Conservation (phyloP, 2,888 invertebrate species). For the Xestobium rufovillosum region DNA sequence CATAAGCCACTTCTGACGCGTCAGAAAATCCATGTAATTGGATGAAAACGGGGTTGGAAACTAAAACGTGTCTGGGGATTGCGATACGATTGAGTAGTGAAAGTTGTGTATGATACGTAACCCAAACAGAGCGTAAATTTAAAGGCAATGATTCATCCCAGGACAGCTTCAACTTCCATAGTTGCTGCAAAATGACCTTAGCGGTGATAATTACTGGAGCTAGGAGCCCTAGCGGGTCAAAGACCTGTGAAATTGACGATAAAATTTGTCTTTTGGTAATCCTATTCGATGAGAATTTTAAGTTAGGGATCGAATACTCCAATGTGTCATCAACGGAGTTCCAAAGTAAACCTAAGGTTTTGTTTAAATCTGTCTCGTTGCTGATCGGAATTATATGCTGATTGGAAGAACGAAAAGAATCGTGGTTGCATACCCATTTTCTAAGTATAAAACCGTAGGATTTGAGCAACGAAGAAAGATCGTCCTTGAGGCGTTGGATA, state of each 20-base stretch:
- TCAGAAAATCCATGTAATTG: conserved; percentile 27
- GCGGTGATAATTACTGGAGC: conserved; percentile 20
- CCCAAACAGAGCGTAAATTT: conserved; percentile 11
- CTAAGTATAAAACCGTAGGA: conserved; percentile 8
- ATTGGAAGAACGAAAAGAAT: no score
- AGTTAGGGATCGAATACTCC: conserved; percentile 1
- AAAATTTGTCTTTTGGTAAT: conserved; percentile 23
- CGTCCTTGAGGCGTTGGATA: not conserved
- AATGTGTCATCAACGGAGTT: conserved; percentile 13
- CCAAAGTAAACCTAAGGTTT: conserved; percentile 14
- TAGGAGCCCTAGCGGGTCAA: conserved; percentile 26
- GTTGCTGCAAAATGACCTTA: conserved; percentile 22
- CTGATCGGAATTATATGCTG: not conserved
- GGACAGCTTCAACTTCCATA: conserved; percentile 22
- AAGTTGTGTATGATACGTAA: conserved; percentile 9
- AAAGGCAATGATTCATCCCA: conserved; percentile 26
- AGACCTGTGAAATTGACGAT: conserved; percentile 24
- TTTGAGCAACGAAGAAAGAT: conserved; percentile 4
- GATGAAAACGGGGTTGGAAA: not conserved
- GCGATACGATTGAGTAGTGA: not conserved
- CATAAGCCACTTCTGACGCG: conserved; percentile 23
- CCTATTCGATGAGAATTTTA: not conserved
- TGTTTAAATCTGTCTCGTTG: conserved; percentile 6
- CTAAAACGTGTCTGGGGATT: conserved; percentile 11
- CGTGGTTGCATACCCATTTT: conserved; percentile 9